Evolutionary conservation across 2,797 vertebrate species (phyloP), one percentile per base, ranked within the genome.

Genomic region (Pangasius larnaudii): DNA sequence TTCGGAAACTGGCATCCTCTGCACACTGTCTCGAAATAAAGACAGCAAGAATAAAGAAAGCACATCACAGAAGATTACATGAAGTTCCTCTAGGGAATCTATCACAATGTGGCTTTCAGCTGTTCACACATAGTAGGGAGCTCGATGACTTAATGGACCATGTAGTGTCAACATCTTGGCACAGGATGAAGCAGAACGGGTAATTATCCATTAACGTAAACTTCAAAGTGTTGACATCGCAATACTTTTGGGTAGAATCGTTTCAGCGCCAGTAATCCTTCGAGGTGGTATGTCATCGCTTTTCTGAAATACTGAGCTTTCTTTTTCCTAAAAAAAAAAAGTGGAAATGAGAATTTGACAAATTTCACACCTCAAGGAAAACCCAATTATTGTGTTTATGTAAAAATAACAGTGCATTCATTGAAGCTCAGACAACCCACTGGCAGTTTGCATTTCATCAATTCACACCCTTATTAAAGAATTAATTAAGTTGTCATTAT

Each of bases 361-460:
- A 86, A 85, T 87, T 89, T 89, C 65, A 87, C 88, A 90, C 89
- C 82, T 87, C 63, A 49, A 90, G 88, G 86, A 90, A 79, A 83
- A 77, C 30, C 67, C 85, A 89, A 79, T 87, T 79, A 84, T 67
- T 69, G 71, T 59, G 84, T 87, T 88, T 79, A 91, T 30, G 49
- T 63, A 80, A 79, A 89, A 87, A 72, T 69, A 88, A 91, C 88
- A 90, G 89, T 85, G 88, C 67, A 49, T 63, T 30, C 53, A 88
- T 86, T 85, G 89, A 90, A 69, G 56, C 80, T 65, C 27, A 51
- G 24, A 59, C n/a, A 65, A 85, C 27, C 82, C 89, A 39, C 24
- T 56, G 88, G 49, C 85, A 65, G 71, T 89, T 91, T 88, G 51
- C 65, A n/a, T 88, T 91, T 86, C 86, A 90, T 91, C 77, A 85